Evolutionary conservation across 2,888 invertebrate species (phyloP), one percentile per base, ranked within the genome.

Genomic region (Athripsodes cinereus): DNA sequence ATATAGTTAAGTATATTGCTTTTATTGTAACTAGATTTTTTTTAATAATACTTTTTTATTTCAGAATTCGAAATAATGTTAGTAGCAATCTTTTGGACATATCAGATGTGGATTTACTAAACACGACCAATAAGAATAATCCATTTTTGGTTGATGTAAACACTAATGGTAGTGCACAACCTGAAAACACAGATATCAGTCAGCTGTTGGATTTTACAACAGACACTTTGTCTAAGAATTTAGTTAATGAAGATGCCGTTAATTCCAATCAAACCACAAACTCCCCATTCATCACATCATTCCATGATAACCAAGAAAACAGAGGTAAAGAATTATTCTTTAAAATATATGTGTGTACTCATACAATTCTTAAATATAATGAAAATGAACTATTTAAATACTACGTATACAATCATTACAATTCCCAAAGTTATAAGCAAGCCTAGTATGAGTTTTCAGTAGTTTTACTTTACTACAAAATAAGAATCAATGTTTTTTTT

Each of bases 61-160:
- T 62, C 72, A 78, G 76, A 69, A 74, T 74, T 67, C 74, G 75
- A 69, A 76, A 75, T 70, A 77, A 76, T 71, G 74, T 74, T 68
- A 75, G 75, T 66, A 76, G 76, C 72, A 75, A 74, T 69, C 71
- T 77, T 66, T 70, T 77, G 68, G 77, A 77, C 70, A 70, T 77
- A 66, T 72, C 74, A 68, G 73, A 73, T 65, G 73, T 73, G 68
- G 73, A 73, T 66, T 68, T 69, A 62, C 68, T 73, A 67, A 72
- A 69, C 69, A 72, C 72, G 68, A 72, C 68, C 67, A 64, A 62
- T 50, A 69, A 69, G 68, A 72, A 69, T 66, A 71, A 70, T 54
- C 69, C 71, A 22, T 72, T 72, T 65, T 67, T 73, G 50, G 46
- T 57, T 19, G 59, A 58, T 31, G 52, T 64, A 21, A 61, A 55